Evolutionary conservation across 2,113 vertebrate genomes (phyloP).

Genomic region (Serilophus lunatus): DNA sequence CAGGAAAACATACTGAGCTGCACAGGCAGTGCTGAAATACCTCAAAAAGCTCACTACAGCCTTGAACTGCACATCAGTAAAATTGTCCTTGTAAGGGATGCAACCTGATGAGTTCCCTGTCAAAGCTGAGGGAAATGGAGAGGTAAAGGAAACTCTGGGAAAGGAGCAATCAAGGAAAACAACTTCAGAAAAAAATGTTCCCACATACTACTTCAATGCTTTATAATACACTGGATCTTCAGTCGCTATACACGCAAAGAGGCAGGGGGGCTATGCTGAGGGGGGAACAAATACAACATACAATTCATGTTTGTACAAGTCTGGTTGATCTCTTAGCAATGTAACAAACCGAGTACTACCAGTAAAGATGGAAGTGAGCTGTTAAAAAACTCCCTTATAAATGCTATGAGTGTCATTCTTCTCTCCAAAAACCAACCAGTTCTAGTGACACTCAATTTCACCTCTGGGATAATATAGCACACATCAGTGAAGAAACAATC

Average conservation of each 20-base stretch:
- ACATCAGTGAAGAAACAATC: background rate
- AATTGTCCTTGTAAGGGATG: background rate
- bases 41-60: background rate
- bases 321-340: background rate
- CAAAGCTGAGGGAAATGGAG: background rate
- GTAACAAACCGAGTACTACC: background rate
- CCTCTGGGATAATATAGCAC: background rate
- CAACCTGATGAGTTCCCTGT: background rate
- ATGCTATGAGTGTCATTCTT: background rate
- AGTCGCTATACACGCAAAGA: background rate
- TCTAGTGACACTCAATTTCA: background rate
- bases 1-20: background rate
- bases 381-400: accelerated
- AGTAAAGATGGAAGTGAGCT: accelerated
- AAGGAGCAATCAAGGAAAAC: background rate
- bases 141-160: background rate
- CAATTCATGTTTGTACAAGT: background rate
- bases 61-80: background rate
- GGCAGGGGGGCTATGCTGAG: background rate
- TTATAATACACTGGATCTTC: background rate
- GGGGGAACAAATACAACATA: background rate
- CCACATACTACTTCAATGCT: accelerated
- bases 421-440: background rate
- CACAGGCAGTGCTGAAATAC: background rate
- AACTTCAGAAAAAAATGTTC: background rate